Percentiles rank a stretch among this genome's conserved stretches.
Evolutionary conservation across 1,140 invertebrate species (phyloP).

Genomic region (Ostrea edulis): DNA sequence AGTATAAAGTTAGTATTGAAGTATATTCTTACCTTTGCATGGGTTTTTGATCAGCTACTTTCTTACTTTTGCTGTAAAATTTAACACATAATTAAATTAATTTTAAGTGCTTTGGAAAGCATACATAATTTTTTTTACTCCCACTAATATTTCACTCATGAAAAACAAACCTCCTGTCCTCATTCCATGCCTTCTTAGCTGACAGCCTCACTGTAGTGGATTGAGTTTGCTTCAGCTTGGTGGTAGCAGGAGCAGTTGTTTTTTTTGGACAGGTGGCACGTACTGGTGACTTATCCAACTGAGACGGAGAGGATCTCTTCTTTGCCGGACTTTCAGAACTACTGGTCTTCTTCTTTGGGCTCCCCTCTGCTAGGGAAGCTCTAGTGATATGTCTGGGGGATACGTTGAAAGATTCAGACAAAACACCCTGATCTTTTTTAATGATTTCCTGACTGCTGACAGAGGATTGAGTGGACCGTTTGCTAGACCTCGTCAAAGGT

Average conservation of each 20-base stretch:
- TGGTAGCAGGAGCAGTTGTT: background rate
- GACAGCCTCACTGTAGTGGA: background rate
- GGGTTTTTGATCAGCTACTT: background rate
- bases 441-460: background rate
- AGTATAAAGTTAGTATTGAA: too few relatives aligned
- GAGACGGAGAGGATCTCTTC: background rate
- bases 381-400: background rate
- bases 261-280: background rate
- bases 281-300: background rate
- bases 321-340: background rate
- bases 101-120: too few relatives aligned
- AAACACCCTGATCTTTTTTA: background rate
- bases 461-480: background rate
- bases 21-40: background rate
- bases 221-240: conserved; percentile 4
- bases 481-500: conserved; percentile 2
- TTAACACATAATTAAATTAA: too few relatives aligned
- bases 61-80: background rate
- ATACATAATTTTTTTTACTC: too few relatives aligned
- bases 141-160: too few relatives aligned
- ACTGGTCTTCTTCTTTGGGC: background rate
- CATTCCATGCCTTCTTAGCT: conserved; percentile 6
- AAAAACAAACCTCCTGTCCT: background rate
- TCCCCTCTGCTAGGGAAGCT: background rate
- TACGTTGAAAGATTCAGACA: background rate